A percentile compares a stretch with the other conserved stretches of the same genome.
These are phyloP conservation scores for Agrochola macilenta DNA, from an alignment of 2,888 invertebrate species.

Conservation along the genomic window DNA sequence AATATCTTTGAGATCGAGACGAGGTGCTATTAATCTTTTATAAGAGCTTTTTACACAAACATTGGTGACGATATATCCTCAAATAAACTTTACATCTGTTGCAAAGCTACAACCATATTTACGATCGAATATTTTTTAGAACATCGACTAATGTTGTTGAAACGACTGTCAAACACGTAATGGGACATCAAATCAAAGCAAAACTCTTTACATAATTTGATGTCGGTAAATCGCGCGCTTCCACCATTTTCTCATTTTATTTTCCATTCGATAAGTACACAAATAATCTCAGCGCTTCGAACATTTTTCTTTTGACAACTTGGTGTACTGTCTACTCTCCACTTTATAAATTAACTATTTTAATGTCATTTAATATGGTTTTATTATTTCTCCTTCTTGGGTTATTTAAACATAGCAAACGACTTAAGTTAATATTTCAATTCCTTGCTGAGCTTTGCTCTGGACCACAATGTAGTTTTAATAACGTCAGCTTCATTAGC, in stretches of 20 bases:
- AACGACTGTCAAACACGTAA: conserved; percentile 37
- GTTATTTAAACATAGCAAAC: conserved; percentile 24
- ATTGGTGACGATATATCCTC: conserved; percentile 7
- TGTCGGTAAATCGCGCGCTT: conserved; percentile 25
- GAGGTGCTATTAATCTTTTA: conserved; percentile 43
- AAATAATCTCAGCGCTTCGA: conserved; percentile 37
- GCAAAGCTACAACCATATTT: neutral
- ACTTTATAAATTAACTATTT: neutral
- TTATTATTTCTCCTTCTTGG: conserved; percentile 13
- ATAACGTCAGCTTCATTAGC: conserved; percentile 1
- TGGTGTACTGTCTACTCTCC: neutral
- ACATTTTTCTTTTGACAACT: conserved; percentile 33
- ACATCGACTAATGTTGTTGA: conserved; percentile 7
- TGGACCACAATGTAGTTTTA: conserved; percentile 4
- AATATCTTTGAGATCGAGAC: conserved; percentile 42
- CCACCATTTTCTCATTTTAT: conserved; percentile 41
- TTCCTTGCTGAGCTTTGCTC: neutral
- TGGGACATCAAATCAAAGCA: conserved; percentile 36
- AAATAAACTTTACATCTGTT: conserved; percentile 6
- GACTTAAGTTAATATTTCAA: neutral
- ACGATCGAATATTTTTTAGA: conserved; percentile 6
- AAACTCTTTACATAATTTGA: conserved; percentile 44
- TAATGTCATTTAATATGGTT: neutral
- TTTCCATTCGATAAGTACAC: conserved; percentile 31
- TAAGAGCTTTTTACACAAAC: conserved; percentile 18